Base-by-base conservation (phyloP, 2,888 invertebrate genomes). In the Apantesis nais region DNA sequence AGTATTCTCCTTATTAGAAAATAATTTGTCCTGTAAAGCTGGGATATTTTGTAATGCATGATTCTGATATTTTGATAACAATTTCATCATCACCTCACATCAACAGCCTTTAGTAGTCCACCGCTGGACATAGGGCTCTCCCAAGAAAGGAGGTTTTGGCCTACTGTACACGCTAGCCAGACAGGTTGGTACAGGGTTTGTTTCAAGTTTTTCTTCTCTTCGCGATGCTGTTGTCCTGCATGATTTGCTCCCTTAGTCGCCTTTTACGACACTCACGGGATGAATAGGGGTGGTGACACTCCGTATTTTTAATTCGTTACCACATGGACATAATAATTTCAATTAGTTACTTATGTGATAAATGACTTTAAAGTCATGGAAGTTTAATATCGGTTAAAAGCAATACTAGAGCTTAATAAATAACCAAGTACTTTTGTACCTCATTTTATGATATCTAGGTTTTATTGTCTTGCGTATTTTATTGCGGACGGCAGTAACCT, bases 401-500 rank as follows among this genome's bases (percentile, higher is more conserved):
- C 29, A 55, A 66, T 62, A 67, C 58, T 44, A 62, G 63, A 62
- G 48, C 69, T 71, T 73, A 68, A 73, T 69, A 62, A 58, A 31
- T 66, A 61, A 62, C 52, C 55, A 55, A 48, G 39, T 25, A 34
- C 60, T 44, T 44, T 29, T 62, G 55, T 66, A 25, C 37, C 52
- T 55, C 44, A 70, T 70, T 74, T 74, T 69, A 75, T 67, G 71
- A 70, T 76, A 70, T 70, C 65, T 72, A 22, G 34, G 72, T 77
- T 82, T 82, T 79, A 83, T 81, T 80, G 76, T 78, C 70, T 76
- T 69, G 66, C 64, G 75, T 71, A 76, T 78, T 74, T 79, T 73
- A 77, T 72, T 76, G 74, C 74, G 67, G 75, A 70, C 73, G 65
- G 76, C 71, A 69, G 73, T 83, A 80, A 78, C 86, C 85, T 86